Evolutionary conservation across 2,113 vertebrate genomes (phyloP).

Genomic region (Forbesichthys agassizii): DNA sequence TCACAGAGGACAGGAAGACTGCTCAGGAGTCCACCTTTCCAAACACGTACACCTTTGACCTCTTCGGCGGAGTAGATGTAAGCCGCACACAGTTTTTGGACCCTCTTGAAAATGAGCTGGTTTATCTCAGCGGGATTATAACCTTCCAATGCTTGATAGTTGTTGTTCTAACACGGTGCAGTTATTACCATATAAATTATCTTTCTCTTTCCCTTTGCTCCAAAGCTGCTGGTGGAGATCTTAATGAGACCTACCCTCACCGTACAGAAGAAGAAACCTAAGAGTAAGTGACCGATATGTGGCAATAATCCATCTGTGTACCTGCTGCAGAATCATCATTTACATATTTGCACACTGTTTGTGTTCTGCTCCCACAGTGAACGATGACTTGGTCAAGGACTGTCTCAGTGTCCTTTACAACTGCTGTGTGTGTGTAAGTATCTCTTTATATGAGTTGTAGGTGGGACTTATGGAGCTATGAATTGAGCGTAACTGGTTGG

Average conservation of each 20-base stretch:
- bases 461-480: too few relatives aligned
- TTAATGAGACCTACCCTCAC: constrained; percentile 96
- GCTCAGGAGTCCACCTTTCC: constrained; percentile 93
- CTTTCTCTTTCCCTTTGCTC: constrained; percentile 14
- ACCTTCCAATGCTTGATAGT: too few relatives aligned
- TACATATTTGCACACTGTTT: not conserved
- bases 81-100: constrained; percentile 64
- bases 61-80: constrained; percentile 98
- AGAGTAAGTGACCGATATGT: constrained; percentile 79
- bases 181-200: not conserved
- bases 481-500: too few relatives aligned
- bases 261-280: constrained; percentile 91
- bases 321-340: not conserved
- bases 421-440: constrained; percentile 95
- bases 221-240: constrained; percentile 94
- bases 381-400: constrained; percentile 93
- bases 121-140: too few relatives aligned
- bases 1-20: constrained; percentile 92
- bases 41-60: constrained; percentile 96
- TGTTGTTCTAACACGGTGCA: not conserved
- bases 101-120: too few relatives aligned
- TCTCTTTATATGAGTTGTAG: not conserved
- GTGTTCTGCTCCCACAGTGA: constrained; percentile 78
- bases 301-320: not conserved
- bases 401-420: constrained; percentile 95